Base-by-base conservation (phyloP, 2,113 vertebrate genomes). In the Monopterus albus region DNA sequence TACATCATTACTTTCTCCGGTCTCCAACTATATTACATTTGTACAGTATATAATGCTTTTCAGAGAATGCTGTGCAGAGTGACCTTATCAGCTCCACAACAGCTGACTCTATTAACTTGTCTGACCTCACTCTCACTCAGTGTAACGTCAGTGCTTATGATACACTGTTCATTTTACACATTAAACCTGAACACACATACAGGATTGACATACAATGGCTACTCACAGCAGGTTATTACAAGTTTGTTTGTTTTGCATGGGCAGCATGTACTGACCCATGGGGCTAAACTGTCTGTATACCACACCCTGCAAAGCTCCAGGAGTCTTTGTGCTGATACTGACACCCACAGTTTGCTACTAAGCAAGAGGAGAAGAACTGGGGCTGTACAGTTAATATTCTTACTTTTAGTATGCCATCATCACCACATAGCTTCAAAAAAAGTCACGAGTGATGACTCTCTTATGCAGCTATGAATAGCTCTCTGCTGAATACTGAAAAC, bases 121-220 rank as follows among this genome's bases (percentile, higher is more conserved):
- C 65, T 81, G 81, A 80, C 73, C 81, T 85, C 74, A 35, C 39
- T 82, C 51, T 72, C 64, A 51, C 55, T 86, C 79, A 86, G 47
- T 17, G 7, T 42, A 76, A 79, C 56, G 58, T 73, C 45, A 84
- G 46, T 39, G 62, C 33, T 71, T 31, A 13, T 4, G 12, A 56
- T 13, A 43, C 2, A 14, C 38, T 52, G 21, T 40, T 36, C 62
- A 13, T 65, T 52, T 56, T 40, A 33, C 38, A 62, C 46, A 20
- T 28, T 31, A 20, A 43, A 31, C 11, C n/a, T 23, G n/a, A 25
- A 42, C 12, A 47, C 51, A 66, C 26, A 59, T 60, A 72, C 14
- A n/a, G n/a, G n/a, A n/a, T n/a, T n/a, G n/a, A n/a, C n/a, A n/a
- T n/a, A n/a, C n/a, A 8, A 21, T 17, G 39, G 25, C 17, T 25